These are phyloP conservation scores for Griposia aprilina DNA, from an alignment of 2,888 invertebrate genomes.

Conservation along the genomic window DNA sequence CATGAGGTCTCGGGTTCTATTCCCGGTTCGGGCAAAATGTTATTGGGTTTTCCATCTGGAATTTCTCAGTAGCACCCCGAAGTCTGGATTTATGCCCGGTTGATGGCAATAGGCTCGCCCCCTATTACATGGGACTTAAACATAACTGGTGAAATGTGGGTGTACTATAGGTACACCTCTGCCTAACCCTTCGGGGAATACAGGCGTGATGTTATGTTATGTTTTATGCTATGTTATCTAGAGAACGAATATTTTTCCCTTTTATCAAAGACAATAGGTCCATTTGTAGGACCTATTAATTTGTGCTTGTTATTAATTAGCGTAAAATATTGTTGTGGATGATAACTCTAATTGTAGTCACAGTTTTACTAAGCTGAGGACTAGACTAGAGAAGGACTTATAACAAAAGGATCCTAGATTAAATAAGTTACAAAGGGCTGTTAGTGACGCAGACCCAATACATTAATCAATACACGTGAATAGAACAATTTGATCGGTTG, in stretches of 20 bases:
- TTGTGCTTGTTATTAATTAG: not conserved
- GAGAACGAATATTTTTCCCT: not conserved
- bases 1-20: too few species aligned
- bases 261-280: not conserved
- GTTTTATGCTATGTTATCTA: too few species aligned
- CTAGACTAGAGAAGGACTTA: conserved; percentile 11
- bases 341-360: conserved; percentile 5
- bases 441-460: conserved; percentile 2
- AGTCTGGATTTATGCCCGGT: too few species aligned
- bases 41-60: too few species aligned
- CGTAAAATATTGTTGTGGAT: conserved; percentile 3
- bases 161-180: too few species aligned
- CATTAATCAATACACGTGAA: not conserved
- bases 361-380: conserved; percentile 15
- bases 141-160: too few species aligned
- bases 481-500: not conserved
- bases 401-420: conserved; percentile 42
- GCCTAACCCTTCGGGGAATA: too few species aligned
- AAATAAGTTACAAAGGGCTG: conserved; percentile 21
- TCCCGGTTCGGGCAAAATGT: too few species aligned
- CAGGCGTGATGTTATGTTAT: too few species aligned
- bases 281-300: not conserved
- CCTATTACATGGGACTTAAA: too few species aligned
- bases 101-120: too few species aligned
- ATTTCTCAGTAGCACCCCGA: too few species aligned